Evolutionary conservation across 2,888 invertebrate genomes (phyloP), one percentile per base, ranked within the genome.

Genomic region (Sphaerophoria taeniata): DNA sequence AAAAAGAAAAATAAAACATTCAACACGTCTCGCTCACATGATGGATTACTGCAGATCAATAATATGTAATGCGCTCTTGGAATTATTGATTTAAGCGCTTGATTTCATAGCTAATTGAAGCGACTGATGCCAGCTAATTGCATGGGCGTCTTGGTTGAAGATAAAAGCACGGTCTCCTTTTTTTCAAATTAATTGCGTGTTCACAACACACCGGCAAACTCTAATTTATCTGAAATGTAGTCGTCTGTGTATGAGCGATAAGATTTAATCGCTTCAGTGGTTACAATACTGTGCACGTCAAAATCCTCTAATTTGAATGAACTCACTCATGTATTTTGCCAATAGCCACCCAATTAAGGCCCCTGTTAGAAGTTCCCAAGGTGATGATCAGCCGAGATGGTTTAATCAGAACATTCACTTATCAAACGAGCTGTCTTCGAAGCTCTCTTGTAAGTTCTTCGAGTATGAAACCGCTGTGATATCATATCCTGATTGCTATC

Each of bases 51-150:
- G 24, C 61, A 60, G 76, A 81, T 81, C 85, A 85, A 81, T 73
- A 81, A 70, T 73, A 81, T 77, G 76, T 72, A 81, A 81, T 77
- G 81, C 81, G 85, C 58, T 81, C 73, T 73, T 81, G 85, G 73
- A 81, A 85, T 85, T 77, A 81, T 84, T 80, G 75, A 76, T 77
- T 81, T 81, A 73, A 73, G 60, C 75, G 75, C 72, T 53, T 63
- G 63, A 67, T 65, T 77, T 73, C 65, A 51, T 77, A 58, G 73
- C 81, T 85, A 85, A 77, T 81, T 85, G 81, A 81, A 77, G 65
- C 36, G 81, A 70, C 58, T 69, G 65, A 81, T 77, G 70, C 47
- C 49, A 61, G 60, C 85, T 85, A 85, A 85, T 85, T 85, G 81
- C 73, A 39, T 58, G 24, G 24, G 24, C 24, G 24, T 24, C 24